Percentiles rank a stretch among this genome's conserved stretches.
Evolutionary conservation across 2,888 invertebrate species (phyloP).

Genomic region (Papilio elwesi): DNA sequence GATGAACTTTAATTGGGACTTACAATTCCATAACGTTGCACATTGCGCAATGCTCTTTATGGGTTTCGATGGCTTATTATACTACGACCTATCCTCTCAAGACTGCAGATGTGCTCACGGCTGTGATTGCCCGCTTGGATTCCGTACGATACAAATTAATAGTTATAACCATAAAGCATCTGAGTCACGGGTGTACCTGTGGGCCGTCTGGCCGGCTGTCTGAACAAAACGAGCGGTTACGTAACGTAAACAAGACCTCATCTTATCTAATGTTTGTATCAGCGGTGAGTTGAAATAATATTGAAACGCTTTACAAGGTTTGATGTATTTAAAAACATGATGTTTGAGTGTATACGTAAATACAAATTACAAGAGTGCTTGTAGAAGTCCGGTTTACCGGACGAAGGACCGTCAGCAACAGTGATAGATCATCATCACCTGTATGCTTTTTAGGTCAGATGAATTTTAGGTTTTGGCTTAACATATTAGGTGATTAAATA

Average conservation of each 20-base stretch:
- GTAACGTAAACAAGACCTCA: conserved; percentile 33
- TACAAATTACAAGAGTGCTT: too few relatives aligned
- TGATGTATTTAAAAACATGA: conserved; percentile 19
- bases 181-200: conserved; percentile 38
- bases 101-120: conserved; percentile 23
- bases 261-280: conserved; percentile 32
- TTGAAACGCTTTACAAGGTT: conserved; percentile 22
- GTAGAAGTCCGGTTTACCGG: too few relatives aligned
- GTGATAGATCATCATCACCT: too few relatives aligned
- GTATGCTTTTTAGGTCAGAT: too few relatives aligned
- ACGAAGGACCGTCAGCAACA: too few relatives aligned
- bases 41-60: conserved; percentile 60
- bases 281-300: conserved; percentile 32
- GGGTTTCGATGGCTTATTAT: conserved; percentile 50
- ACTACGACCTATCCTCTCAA: conserved; percentile 23
- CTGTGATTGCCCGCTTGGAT: conserved; percentile 13
- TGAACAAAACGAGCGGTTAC: conserved; percentile 39
- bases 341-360: background rate
- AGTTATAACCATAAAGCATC: conserved; percentile 27
- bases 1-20: conserved; percentile 66
- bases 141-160: conserved; percentile 28
- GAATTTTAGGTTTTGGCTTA: too few relatives aligned
- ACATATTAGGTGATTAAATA: too few relatives aligned
- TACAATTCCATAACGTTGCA: conserved; percentile 58
- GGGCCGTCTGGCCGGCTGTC: conserved; percentile 38